These are phyloP conservation scores for Nomada fabriciana DNA, from an alignment of 2,888 invertebrate species.

Conservation along the genomic window DNA sequence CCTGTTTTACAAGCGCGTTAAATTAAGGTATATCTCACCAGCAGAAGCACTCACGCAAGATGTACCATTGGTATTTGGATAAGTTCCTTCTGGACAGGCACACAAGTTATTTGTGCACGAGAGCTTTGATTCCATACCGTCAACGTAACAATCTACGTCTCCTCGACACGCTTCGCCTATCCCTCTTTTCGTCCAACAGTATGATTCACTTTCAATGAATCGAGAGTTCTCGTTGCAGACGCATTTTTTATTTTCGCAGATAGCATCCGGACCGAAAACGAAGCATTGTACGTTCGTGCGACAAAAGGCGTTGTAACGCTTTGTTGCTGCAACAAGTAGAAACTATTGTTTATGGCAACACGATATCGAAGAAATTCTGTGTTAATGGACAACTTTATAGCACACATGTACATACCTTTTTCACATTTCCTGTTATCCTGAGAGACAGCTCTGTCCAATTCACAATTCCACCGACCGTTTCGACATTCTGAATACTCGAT, in stretches of 20 bases:
- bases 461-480: conserved; percentile 73
- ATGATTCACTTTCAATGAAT: conserved; percentile 69
- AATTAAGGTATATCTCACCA: conserved; percentile 29
- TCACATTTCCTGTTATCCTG: conserved; percentile 71
- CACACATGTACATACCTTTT: conserved; percentile 68
- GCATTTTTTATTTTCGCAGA: conserved; percentile 68
- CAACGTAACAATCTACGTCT: conserved; percentile 73
- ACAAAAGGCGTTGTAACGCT: conserved; percentile 66
- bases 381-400: neutral
- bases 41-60: conserved; percentile 55
- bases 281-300: conserved; percentile 71
- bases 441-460: conserved; percentile 57
- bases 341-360: neutral
- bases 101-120: conserved; percentile 68
- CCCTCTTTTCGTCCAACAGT: conserved; percentile 77
- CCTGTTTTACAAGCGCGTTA: too few species aligned
- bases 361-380: neutral
- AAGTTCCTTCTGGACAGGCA: conserved; percentile 66
- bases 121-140: conserved; percentile 39
- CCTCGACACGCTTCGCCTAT: conserved; percentile 68
- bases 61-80: conserved; percentile 53
- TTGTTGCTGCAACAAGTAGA: conserved; percentile 59
- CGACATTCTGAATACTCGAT: conserved; percentile 72
- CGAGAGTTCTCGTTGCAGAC: conserved; percentile 74
- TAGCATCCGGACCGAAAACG: conserved; percentile 76